Conservation (phyloP, 35 echinoderm and acorn worm genomes). For the Chiridota heheva region DNA sequence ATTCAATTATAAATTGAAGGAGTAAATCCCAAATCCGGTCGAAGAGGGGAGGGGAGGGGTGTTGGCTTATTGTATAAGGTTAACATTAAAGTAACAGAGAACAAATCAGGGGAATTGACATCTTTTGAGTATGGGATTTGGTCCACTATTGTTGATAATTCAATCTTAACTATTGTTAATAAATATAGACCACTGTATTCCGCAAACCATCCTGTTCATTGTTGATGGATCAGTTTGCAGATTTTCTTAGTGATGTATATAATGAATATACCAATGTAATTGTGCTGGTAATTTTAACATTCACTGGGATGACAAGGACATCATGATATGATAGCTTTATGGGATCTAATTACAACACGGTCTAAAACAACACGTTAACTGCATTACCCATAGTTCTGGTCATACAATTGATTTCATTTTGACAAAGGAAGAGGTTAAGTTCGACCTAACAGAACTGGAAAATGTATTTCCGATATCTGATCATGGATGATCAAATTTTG, state of each 20-base stretch:
- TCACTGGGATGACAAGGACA: constrained; percentile 14
- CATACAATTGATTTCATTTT: constrained; percentile 18
- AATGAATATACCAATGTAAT: not conserved
- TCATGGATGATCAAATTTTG: constrained; percentile 34
- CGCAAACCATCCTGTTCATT: too few species aligned
- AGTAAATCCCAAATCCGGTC: not conserved
- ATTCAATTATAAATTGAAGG: not conserved
- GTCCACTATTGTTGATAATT: not conserved
- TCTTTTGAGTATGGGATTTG: constrained; percentile 12
- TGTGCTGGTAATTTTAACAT: not conserved
- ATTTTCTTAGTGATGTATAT: not conserved
- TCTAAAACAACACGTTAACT: not conserved
- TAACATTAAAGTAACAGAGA: not conserved
- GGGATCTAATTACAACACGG: not conserved
- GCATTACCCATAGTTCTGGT: constrained; percentile 13
- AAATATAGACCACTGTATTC: too few species aligned
- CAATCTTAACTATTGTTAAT: too few species aligned
- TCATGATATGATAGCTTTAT: too few species aligned
- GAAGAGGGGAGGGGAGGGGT: not conserved
- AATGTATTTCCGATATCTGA: constrained; percentile 32
- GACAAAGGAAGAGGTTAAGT: not conserved
- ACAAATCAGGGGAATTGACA: not conserved
- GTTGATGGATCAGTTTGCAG: too few species aligned
- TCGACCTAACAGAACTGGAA: constrained; percentile 16
- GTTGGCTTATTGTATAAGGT: not conserved